A percentile compares a stretch with the other conserved stretches of the same genome.
Conservation (phyloP, 2,888 invertebrate genomes). For the Hypselothyrea guttata region DNA sequence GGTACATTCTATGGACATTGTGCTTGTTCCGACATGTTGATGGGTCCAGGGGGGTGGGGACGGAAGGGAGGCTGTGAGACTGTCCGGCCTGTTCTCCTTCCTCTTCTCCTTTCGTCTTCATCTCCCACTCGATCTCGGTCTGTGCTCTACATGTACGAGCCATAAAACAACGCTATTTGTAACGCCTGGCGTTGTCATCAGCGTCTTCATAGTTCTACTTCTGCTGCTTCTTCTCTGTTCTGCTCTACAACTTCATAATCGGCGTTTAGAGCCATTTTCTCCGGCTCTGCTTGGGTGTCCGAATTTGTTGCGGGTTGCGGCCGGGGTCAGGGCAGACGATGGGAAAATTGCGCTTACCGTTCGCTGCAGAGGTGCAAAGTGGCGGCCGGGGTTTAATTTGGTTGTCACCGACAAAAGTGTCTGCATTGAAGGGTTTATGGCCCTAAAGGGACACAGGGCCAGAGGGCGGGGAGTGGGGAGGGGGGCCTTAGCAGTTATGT, state of each 20-base stretch:
- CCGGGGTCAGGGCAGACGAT: conserved; percentile 42
- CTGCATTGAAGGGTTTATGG: not conserved
- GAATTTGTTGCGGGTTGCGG: conserved; percentile 57
- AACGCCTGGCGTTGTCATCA: conserved; percentile 62
- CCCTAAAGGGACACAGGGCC: not conserved
- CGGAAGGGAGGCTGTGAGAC: conserved; percentile 3
- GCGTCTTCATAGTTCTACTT: conserved; percentile 23
- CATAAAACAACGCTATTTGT: conserved; percentile 68
- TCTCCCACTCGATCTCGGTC: not conserved
- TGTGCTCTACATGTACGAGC: conserved; percentile 51
- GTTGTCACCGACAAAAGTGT: conserved; percentile 52
- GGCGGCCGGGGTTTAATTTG: conserved; percentile 45
- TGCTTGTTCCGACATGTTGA: conserved; percentile 13
- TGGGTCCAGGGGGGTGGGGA: not conserved
- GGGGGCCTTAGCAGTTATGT: not conserved
- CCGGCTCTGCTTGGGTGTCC: conserved; percentile 68
- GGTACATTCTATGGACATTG: conserved; percentile 37
- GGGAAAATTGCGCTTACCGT: conserved; percentile 60
- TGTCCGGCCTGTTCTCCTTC: conserved; percentile 14
- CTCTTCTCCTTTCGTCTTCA: too few relatives aligned
- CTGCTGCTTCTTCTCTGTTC: not conserved
- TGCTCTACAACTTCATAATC: conserved; percentile 53
- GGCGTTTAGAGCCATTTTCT: conserved; percentile 59
- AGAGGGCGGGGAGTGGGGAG: too few relatives aligned
- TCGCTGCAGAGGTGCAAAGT: conserved; percentile 32